Base-by-base conservation (phyloP, 2,113 vertebrate genomes). In the Zosterops lateralis region DNA sequence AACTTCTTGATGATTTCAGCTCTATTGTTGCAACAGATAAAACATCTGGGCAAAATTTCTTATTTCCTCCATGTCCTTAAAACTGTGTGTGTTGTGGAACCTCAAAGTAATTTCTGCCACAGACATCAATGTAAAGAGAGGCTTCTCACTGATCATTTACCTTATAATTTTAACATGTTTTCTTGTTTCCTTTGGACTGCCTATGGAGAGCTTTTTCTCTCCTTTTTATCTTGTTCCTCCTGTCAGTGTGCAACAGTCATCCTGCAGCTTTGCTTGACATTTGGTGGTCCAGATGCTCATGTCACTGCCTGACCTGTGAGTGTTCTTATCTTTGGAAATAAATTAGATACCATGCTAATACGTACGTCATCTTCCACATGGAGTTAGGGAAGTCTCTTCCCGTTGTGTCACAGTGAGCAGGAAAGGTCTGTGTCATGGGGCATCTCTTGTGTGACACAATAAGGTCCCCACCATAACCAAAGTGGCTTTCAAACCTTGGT, bases 231-330 rank as follows among this genome's bases (percentile, higher is more conserved):
- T 54, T 91, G 3, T 54, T 14, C 40, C 92, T 76, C 10, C 42
- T 80, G 51, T 67, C 61, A 68, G 12, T 15, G 14, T 58, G 22
- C 21, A 75, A 57, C n/a, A 75, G 32, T 34, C 40, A 72, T 20
- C 50, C 54, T 92, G 45, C 60, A 90, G n/a, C 9, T 68, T 92
- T 87, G 19, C 73, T 57, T 89, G 76, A 62, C 87, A 87, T 94
- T 92, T 94, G 89, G 77, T 81, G 12, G 73, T 89, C 83, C 91
- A 95, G 92, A 78, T 93, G 94, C 76, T 96, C 80, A 29, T 3
- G 31, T 89, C 3, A 4, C 66, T 85, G 74, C 50, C 84, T 5
- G 7, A 79, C 81, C 62, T 73, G 62, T 66, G 67, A 58, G 50
- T 87, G 66, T 83, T 31, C 54, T 95, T 89, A 65, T 62, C 78